phyloP scores from a whole-genome alignment of 1,140 invertebrate species.

The Psix sp. region DNA sequence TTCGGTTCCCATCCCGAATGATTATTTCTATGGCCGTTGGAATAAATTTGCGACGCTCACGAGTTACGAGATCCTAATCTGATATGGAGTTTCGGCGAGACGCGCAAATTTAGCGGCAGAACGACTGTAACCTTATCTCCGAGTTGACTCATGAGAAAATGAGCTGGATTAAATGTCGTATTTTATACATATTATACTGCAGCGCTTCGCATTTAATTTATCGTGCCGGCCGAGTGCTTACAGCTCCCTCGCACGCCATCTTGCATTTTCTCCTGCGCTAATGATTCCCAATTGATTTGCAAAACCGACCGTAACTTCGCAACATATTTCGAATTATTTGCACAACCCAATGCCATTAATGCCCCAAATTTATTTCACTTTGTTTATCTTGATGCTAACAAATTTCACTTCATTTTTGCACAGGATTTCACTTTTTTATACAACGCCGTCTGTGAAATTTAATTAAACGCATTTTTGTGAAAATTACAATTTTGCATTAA shows the following conservation, averaged over 20 bases:
- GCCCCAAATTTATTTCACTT: no score
- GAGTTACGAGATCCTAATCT: conserved; percentile 74
- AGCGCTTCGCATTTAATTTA: conserved; percentile 56
- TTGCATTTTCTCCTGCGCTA: conserved; percentile 43
- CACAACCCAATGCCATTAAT: no score
- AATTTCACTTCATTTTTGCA: no score
- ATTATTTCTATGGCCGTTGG: conserved; percentile 70
- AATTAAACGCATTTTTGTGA: no score
- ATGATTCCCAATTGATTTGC: conserved; percentile 45
- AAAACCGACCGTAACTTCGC: conserved; percentile 19
- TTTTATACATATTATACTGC: conserved; percentile 57
- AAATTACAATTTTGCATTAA: no score
- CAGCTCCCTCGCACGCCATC: conserved; percentile 61
- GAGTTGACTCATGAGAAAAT: conserved; percentile 59
- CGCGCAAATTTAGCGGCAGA: conserved; percentile 58
- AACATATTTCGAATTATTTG: conserved; percentile 1
- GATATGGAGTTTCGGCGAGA: conserved; percentile 67
- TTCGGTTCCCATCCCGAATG: conserved; percentile 63
- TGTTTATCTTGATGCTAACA: no score
- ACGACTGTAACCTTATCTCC: conserved; percentile 57
- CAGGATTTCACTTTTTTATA: no score
- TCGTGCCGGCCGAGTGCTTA: conserved; percentile 51
- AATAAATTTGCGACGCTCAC: conserved; percentile 69
- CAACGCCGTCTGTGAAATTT: no score
- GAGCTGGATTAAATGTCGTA: conserved; percentile 52